These are phyloP conservation scores for Leucopternis melanops DNA, from an alignment of 2,113 vertebrate genomes.

Conservation along the genomic window DNA sequence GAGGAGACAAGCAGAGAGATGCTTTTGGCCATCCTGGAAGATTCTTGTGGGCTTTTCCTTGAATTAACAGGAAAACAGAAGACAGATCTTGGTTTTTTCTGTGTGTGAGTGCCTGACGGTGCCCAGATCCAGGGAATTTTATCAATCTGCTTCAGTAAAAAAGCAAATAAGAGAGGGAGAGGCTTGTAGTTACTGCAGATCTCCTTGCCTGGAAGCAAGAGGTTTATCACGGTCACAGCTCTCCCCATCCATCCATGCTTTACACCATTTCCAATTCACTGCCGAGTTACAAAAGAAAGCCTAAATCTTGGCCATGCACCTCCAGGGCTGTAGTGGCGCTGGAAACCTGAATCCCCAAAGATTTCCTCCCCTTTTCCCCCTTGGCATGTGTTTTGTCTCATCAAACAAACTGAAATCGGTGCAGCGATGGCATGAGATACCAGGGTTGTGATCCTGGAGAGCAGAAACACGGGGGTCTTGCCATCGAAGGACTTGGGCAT, in stretches of 20 bases:
- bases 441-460: accelerated
- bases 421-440: accelerated
- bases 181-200: not conserved
- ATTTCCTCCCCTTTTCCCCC: not conserved
- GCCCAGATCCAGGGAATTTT: not conserved
- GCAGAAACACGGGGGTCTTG: accelerated
- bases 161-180: not conserved
- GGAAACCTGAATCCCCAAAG: not conserved
- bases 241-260: not conserved
- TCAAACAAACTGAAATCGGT: accelerated
- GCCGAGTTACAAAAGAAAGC: accelerated
- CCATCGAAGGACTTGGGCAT: accelerated
- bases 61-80: not conserved
- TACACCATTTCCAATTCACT: not conserved
- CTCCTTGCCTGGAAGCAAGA: not conserved
- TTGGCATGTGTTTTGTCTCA: not conserved
- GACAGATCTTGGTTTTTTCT: not conserved
- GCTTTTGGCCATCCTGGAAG: not conserved
- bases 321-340: not conserved
- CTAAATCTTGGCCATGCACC: not conserved
- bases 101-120: accelerated
- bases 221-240: not conserved
- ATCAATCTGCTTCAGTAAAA: not conserved
- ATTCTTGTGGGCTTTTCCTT: not conserved
- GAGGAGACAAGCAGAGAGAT: not conserved